These are phyloP conservation scores for Lagopus leucura DNA, from an alignment of 2,113 vertebrate species.

Conservation along the genomic window DNA sequence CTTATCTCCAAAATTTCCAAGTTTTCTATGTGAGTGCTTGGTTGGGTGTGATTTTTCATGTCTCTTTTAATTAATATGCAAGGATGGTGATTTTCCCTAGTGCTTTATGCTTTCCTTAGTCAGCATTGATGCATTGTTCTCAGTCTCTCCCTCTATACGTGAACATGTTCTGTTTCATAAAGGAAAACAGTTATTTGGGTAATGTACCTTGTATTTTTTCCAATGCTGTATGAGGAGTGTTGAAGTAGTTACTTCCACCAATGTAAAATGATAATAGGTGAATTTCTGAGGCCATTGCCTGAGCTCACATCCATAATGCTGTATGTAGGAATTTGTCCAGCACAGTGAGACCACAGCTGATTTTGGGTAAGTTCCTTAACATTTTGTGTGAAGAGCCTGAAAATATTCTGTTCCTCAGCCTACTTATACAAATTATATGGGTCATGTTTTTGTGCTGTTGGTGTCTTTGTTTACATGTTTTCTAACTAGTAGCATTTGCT, in stretches of 20 bases:
- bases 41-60: not conserved
- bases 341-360: not conserved
- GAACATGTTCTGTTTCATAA: not conserved
- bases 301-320: not conserved
- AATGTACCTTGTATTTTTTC: not conserved
- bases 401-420: not conserved
- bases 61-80: not conserved
- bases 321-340: not conserved
- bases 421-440: not conserved
- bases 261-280: not conserved
- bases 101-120: not conserved
- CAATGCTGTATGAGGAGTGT: not conserved
- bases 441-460: not conserved
- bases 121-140: not conserved
- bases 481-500: not conserved
- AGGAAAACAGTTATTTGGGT: not conserved
- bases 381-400: slow-evolving; percentile 5
- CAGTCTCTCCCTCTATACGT: not conserved
- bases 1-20: not conserved
- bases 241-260: not conserved
- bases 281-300: not conserved
- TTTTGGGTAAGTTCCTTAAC: not conserved
- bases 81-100: not conserved
- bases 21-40: not conserved
- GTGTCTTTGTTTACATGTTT: not conserved